A percentile compares a stretch with the other conserved stretches of the same genome.
Evolutionary conservation across 2,113 vertebrate species (phyloP).

Genomic region (Panurus biarmicus): DNA sequence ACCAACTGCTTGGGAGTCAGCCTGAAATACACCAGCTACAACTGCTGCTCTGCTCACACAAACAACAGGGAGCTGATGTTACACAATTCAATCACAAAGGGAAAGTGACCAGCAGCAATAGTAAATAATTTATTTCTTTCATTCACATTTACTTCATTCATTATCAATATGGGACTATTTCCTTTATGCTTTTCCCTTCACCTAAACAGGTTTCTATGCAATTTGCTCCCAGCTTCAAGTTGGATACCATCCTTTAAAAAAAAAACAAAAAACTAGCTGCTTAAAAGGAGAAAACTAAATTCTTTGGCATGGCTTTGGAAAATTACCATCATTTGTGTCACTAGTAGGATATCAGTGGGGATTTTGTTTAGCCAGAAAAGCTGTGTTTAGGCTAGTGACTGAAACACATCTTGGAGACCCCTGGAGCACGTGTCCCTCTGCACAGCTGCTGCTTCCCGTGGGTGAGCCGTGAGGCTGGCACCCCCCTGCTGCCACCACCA

Average conservation of each 20-base stretch:
- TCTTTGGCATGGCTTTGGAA: neutral
- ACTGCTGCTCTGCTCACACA: neutral
- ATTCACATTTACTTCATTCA: neutral
- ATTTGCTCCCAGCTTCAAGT: neutral
- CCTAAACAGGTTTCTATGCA: neutral
- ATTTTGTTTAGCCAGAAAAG: neutral
- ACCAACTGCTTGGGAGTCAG: neutral
- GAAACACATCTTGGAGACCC: neutral
- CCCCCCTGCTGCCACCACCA: neutral
- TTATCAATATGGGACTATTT: neutral
- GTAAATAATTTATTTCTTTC: neutral
- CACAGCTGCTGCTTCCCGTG: neutral
- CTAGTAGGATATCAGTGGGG: neutral
- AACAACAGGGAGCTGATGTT: neutral
- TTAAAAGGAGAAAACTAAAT: neutral
- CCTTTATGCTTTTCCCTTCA: neutral
- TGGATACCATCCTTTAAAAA: neutral
- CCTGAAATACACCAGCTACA: neutral
- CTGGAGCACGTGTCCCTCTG: fast-evolving
- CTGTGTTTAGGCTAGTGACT: neutral
- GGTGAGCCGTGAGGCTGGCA: neutral
- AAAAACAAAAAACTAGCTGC: neutral
- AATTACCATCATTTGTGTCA: neutral
- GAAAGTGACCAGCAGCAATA: neutral
- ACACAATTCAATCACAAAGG: neutral